Evolutionary conservation across 2,888 invertebrate species (phyloP).

Genomic region (Serripes groenlandicus): DNA sequence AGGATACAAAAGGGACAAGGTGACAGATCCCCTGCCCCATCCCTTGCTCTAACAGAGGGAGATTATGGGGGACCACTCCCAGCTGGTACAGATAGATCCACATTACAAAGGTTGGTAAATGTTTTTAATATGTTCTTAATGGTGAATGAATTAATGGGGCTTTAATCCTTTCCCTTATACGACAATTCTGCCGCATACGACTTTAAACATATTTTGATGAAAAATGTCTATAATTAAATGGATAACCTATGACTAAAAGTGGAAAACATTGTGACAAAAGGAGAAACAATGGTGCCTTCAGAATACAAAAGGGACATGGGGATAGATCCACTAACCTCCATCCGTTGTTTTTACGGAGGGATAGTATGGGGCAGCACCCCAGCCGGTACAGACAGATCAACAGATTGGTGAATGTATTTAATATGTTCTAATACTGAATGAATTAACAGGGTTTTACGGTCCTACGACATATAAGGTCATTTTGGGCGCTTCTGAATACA

Average conservation of each 20-base stretch:
- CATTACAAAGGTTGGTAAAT: constrained; percentile 75
- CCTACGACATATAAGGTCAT: no score
- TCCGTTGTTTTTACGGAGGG: constrained; percentile 77
- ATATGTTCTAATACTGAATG: not conserved
- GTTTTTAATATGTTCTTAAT: not conserved
- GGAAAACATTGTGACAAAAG: not conserved
- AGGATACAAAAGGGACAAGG: constrained; percentile 72
- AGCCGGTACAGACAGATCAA: constrained; percentile 72
- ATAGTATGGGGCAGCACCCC: constrained; percentile 71
- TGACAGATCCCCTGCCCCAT: constrained; percentile 72
- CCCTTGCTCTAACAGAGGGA: constrained; percentile 76
- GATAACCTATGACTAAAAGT: no score
- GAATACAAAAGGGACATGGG: constrained; percentile 72
- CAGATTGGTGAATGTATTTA: constrained; percentile 67
- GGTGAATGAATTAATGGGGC: not conserved
- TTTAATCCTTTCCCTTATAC: not conserved
- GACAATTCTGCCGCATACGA: no score
- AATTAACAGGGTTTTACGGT: no score
- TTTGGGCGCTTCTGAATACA: no score
- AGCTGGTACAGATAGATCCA: constrained; percentile 72
- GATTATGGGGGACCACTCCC: constrained; percentile 71
- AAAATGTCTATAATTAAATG: no score
- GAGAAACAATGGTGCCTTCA: constrained; percentile 24
- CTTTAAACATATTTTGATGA: no score
- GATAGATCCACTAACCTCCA: constrained; percentile 72